A percentile compares a stretch with the other conserved stretches of the same genome.
phyloP scores from a whole-genome alignment of 2,797 vertebrate species.

The Sebastes goodei region DNA sequence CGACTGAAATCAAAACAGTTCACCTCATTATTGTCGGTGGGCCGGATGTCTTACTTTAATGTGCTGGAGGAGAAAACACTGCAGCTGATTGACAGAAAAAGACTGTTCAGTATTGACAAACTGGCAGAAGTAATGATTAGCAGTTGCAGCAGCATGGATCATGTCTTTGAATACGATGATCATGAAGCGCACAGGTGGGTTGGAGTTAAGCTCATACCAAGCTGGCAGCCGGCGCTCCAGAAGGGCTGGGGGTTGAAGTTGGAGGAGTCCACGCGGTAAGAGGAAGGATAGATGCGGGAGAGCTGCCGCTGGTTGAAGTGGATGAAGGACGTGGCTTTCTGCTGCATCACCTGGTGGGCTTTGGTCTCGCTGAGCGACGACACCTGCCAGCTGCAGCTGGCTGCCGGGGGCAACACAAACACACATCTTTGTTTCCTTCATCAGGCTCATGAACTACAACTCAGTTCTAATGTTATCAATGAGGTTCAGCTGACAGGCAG shows the following conservation, averaged over 20 bases:
- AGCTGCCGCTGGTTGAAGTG: slow-evolving; percentile 96
- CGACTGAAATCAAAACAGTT: slow-evolving; percentile 82
- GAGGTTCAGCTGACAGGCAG: neutral
- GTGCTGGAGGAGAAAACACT: neutral
- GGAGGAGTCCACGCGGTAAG: slow-evolving; percentile 96
- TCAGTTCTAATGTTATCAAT: neutral
- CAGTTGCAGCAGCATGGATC: neutral
- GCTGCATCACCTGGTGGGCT: slow-evolving; percentile 95
- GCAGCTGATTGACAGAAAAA: neutral
- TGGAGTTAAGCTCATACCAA: slow-evolving; percentile 80
- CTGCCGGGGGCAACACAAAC: slow-evolving; percentile 53
- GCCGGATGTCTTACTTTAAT: neutral
- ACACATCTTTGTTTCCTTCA: neutral
- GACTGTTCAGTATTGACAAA: neutral
- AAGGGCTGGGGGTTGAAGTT: slow-evolving; percentile 99
- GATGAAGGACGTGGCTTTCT: slow-evolving; percentile 88
- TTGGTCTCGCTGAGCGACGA: slow-evolving; percentile 97
- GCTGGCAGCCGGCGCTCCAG: slow-evolving; percentile 96
- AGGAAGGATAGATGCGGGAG: slow-evolving; percentile 95
- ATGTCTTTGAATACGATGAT: neutral
- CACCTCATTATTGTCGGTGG: neutral
- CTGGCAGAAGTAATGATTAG: neutral
- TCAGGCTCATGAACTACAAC: neutral
- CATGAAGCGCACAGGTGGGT: too few relatives aligned
- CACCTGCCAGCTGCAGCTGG: slow-evolving; percentile 93